Conservation (phyloP, 2,888 invertebrate species). For the Stegana nigrithorax region DNA sequence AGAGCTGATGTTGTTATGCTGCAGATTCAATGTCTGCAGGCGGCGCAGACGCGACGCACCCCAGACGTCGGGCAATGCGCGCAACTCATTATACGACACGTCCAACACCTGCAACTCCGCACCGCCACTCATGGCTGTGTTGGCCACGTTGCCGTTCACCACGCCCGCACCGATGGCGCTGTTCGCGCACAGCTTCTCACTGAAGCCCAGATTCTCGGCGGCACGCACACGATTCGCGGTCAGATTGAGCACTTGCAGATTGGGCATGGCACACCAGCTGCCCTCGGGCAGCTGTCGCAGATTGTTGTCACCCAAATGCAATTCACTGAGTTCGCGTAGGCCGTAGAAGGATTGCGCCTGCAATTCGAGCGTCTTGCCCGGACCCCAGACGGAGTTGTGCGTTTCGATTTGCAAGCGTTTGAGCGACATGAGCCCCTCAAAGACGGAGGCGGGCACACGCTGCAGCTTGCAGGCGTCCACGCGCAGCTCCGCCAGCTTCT, state of each 20-base stretch:
- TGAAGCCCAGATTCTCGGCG: constrained; percentile 81
- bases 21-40: constrained; percentile 82
- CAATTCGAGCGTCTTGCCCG: constrained; percentile 80
- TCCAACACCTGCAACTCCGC: constrained; percentile 82
- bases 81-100: constrained; percentile 83
- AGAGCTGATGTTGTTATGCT: constrained; percentile 85
- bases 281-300: constrained; percentile 83
- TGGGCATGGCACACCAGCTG: constrained; percentile 82
- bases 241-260: constrained; percentile 84
- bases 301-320: constrained; percentile 87
- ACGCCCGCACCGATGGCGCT: constrained; percentile 68
- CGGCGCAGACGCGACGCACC: constrained; percentile 81
- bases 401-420: constrained; percentile 83
- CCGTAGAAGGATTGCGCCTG: constrained; percentile 79
- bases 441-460: constrained; percentile 80
- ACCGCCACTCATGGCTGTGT: constrained; percentile 72
- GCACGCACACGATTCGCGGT: constrained; percentile 86
- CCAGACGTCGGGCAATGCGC: constrained; percentile 78
- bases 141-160: constrained; percentile 60
- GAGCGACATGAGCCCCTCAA: constrained; percentile 83
- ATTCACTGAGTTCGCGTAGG: constrained; percentile 80
- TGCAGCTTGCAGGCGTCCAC: constrained; percentile 85
- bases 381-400: constrained; percentile 83
- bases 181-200: constrained; percentile 64
- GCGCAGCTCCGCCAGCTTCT: constrained; percentile 79